A percentile compares a stretch with the other conserved stretches of the same genome.
Conservation (phyloP, 2,797 vertebrate species). For the Gymnopithys bicolor region DNA sequence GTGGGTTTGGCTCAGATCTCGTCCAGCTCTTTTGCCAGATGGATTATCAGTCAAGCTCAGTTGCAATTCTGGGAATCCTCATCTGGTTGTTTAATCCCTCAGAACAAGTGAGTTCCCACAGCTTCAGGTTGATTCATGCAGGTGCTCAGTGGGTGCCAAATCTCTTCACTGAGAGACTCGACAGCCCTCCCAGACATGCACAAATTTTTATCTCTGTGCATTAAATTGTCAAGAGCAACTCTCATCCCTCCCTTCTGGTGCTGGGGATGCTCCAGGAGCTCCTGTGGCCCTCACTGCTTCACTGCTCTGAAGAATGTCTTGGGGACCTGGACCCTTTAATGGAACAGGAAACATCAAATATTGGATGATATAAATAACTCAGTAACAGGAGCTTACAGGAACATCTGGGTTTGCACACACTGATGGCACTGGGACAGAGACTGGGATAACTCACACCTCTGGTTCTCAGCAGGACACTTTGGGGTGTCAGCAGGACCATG, state of each 20-base stretch:
- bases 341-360: constrained; percentile 73
- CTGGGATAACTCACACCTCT: constrained; percentile 22
- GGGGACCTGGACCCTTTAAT: constrained; percentile 58
- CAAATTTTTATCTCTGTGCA: background rate
- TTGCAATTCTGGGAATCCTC: background rate
- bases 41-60: background rate
- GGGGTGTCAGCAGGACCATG: constrained; percentile 9
- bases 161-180: background rate
- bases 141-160: background rate
- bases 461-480: background rate
- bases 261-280: constrained; percentile 16
- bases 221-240: constrained; percentile 23
- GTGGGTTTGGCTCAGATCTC: background rate
- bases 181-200: background rate
- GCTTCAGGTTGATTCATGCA: background rate
- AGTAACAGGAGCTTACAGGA: constrained; percentile 48
- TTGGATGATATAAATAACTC: constrained; percentile 68
- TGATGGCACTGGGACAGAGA: background rate
- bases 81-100: background rate
- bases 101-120: background rate
- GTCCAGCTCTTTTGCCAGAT: background rate
- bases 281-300: background rate
- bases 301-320: constrained; percentile 7
- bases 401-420: constrained; percentile 67
- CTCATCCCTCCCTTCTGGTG: background rate